Percentiles rank a stretch among this genome's conserved stretches.
Conservation (phyloP, 92 coral and sea anemone species). For the Ricordea florida region DNA sequence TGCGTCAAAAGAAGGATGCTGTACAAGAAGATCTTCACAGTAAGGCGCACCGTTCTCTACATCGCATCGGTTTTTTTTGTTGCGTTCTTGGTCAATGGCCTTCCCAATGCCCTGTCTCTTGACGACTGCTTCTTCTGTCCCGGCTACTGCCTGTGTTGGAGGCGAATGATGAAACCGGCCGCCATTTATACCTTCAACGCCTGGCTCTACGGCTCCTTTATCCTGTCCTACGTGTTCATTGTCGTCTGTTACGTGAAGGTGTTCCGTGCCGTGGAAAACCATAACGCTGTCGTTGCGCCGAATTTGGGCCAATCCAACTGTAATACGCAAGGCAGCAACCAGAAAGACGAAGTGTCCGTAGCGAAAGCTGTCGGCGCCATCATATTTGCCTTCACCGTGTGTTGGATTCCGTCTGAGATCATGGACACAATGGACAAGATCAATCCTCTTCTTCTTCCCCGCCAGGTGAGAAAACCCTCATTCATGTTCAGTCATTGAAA, state of each 20-base stretch:
- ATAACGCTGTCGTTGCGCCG: constrained; percentile 18
- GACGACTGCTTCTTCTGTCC: constrained; percentile 50
- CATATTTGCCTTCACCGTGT: constrained; percentile 31
- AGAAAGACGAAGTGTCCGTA: constrained; percentile 24
- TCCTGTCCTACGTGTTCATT: constrained; percentile 8
- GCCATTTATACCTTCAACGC: constrained; percentile 30
- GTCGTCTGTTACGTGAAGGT: constrained; percentile 37
- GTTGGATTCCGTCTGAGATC: constrained; percentile 40
- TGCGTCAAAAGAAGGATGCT: constrained; percentile 20
- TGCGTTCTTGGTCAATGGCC: constrained; percentile 14
- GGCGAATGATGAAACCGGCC: constrained; percentile 28
- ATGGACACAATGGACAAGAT: constrained; percentile 51
- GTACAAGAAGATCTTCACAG: constrained; percentile 20
- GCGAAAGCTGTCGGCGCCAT: constrained; percentile 27
- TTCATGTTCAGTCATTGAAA: background rate
- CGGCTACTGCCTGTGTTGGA: constrained; percentile 40
- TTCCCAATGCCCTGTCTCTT: constrained; percentile 30
- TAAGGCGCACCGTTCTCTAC: background rate
- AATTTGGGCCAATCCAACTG: constrained; percentile 3
- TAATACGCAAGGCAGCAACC: background rate
- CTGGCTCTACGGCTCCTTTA: constrained; percentile 42
- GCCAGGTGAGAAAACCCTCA: constrained; percentile 4
- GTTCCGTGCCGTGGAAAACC: constrained; percentile 29
- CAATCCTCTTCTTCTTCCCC: constrained; percentile 40
- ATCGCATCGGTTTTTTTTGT: constrained; percentile 6